These are phyloP conservation scores for Polydrusus pterygomalis DNA, from an alignment of 2,888 invertebrate genomes.

Conservation along the genomic window DNA sequence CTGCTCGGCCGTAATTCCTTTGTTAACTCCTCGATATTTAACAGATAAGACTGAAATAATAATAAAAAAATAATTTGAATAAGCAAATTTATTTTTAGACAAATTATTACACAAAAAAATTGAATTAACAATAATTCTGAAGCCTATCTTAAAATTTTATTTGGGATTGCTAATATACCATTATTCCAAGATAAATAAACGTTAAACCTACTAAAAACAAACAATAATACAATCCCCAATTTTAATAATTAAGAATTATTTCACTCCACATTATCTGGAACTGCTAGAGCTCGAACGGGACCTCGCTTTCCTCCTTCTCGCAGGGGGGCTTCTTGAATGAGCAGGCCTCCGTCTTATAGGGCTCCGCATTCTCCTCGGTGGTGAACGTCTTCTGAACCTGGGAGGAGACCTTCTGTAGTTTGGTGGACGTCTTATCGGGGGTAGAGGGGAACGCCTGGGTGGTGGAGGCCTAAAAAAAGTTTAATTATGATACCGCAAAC, in stretches of 20 bases:
- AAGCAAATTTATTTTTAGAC: too few relatives aligned
- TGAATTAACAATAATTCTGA: too few relatives aligned
- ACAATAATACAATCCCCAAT: background rate
- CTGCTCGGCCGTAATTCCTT: too few relatives aligned
- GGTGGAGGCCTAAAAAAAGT: slow-evolving; percentile 72
- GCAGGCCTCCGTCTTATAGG: slow-evolving; percentile 77
- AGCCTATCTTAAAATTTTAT: too few relatives aligned
- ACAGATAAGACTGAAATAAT: too few relatives aligned
- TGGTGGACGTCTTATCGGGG: slow-evolving; percentile 75
- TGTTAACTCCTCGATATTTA: too few relatives aligned
- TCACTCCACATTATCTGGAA: slow-evolving; percentile 74
- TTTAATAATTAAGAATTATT: background rate
- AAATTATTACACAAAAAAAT: too few relatives aligned
- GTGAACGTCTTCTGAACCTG: slow-evolving; percentile 70
- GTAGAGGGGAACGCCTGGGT: slow-evolving; percentile 75
- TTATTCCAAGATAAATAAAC: too few relatives aligned
- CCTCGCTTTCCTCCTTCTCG: slow-evolving; percentile 73
- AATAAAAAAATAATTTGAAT: too few relatives aligned
- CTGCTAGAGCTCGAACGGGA: slow-evolving; percentile 82
- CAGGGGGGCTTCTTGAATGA: slow-evolving; percentile 75
- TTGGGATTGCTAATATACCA: too few relatives aligned
- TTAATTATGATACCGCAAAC: background rate
- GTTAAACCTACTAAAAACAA: background rate
- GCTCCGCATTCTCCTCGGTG: slow-evolving; percentile 70
- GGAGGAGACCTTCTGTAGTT: slow-evolving; percentile 76